Evolutionary conservation across 2,888 invertebrate genomes (phyloP).

Genomic region (Endotricha flammealis): DNA sequence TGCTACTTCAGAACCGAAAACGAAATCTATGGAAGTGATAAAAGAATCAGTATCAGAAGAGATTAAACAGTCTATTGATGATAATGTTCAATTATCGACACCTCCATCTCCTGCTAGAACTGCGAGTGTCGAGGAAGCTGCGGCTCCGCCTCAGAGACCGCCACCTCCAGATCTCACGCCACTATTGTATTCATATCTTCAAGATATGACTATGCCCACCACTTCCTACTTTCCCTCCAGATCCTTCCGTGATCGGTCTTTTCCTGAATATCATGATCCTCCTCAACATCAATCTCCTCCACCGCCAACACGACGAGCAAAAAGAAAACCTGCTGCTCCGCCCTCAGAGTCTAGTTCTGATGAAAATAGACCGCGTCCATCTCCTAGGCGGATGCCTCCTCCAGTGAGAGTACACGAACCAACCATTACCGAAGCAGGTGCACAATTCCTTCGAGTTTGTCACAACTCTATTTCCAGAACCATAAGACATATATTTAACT

Average conservation of each 20-base stretch:
- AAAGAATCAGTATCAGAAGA: conserved; percentile 2
- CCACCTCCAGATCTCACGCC: conserved; percentile 71
- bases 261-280: conserved; percentile 52
- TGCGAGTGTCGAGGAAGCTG: conserved; percentile 36
- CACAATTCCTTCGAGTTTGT: conserved; percentile 84
- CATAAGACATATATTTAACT: conserved; percentile 82
- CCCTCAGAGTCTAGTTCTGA: conserved; percentile 73
- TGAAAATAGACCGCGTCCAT: conserved; percentile 65
- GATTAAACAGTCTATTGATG: conserved; percentile 1
- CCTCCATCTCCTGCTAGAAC: conserved; percentile 29
- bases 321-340: conserved; percentile 55
- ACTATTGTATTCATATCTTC: conserved; percentile 72
- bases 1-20: conserved; percentile 4
- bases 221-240: conserved; percentile 65
- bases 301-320: conserved; percentile 66
- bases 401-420: conserved; percentile 77
- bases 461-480: conserved; percentile 80
- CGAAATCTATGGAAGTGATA: conserved; percentile 5
- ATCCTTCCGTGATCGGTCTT: conserved; percentile 47
- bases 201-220: conserved; percentile 72
- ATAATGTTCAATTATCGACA: conserved; percentile 22
- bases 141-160: conserved; percentile 58
- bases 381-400: conserved; percentile 54
- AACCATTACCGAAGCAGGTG: conserved; percentile 82
- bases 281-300: conserved; percentile 56